Conservation (phyloP, 2,113 vertebrate genomes). For the Cheilinus undulatus region DNA sequence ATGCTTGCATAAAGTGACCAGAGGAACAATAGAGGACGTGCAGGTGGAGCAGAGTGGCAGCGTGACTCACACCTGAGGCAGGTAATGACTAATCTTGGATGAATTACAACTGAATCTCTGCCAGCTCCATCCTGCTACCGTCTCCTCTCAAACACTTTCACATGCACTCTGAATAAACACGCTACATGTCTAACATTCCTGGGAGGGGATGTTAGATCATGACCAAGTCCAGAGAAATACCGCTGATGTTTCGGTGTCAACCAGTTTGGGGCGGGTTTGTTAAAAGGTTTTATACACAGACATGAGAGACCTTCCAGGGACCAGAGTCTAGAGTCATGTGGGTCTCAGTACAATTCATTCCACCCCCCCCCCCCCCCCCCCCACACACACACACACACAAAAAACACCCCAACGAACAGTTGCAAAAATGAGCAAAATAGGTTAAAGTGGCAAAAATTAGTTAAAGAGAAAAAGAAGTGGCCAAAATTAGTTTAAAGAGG, state of each 20-base stretch:
- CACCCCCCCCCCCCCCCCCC: no score
- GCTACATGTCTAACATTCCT: conserved; percentile 11
- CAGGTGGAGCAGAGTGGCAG: not conserved
- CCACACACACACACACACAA: no score
- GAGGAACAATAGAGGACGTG: not conserved
- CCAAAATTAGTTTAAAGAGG: no score
- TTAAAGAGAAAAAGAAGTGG: no score
- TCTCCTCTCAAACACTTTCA: conserved; percentile 11
- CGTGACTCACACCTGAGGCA: conserved; percentile 50
- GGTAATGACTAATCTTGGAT: conserved; percentile 59
- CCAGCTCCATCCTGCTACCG: conserved; percentile 27
- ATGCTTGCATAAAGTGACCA: conserved; percentile 9
- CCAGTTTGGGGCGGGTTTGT: not conserved
- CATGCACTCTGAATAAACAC: not conserved
- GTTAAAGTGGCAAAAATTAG: no score
- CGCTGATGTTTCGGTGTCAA: conserved; percentile 9
- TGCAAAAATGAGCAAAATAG: no score
- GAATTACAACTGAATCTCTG: conserved; percentile 26
- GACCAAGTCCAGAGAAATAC: not conserved
- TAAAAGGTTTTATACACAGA: no score
- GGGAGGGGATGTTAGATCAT: conserved; percentile 33
- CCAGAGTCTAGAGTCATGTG: no score
- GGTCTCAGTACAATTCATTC: no score
- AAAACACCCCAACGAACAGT: no score
- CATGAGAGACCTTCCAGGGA: no score